Percentiles rank a stretch among this genome's conserved stretches.
Conservation (phyloP, 2,888 invertebrate genomes). For the Apodemia mormo region DNA sequence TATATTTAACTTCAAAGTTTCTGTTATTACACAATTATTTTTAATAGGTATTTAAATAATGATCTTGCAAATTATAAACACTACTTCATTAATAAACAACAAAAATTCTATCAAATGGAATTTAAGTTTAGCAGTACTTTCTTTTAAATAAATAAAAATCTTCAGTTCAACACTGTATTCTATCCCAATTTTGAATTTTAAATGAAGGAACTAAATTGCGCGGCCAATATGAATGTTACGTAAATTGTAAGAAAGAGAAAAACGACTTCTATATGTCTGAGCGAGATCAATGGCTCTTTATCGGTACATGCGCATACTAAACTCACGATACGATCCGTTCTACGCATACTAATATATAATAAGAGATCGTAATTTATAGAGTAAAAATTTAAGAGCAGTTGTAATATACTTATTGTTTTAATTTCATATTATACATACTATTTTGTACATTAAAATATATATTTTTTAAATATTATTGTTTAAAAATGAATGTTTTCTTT, state of each 20-base stretch:
- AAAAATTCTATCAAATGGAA: background rate
- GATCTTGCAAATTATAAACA: background rate
- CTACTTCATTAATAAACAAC: background rate
- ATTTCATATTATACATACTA: background rate
- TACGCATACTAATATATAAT: background rate
- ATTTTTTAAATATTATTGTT: background rate
- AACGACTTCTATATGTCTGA: background rate
- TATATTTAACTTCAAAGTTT: background rate
- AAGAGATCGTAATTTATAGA: background rate
- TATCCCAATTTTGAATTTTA: conserved; percentile 8
- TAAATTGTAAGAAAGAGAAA: conserved; percentile 6
- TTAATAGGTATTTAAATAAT: background rate
- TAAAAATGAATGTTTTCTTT: background rate
- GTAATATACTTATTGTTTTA: background rate
- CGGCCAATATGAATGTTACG: conserved; percentile 1
- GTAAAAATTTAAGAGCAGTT: background rate
- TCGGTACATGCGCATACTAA: conserved; percentile 3
- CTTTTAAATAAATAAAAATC: background rate
- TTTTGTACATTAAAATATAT: background rate
- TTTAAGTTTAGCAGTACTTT: background rate
- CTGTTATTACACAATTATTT: background rate
- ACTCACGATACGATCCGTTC: background rate
- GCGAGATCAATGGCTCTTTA: conserved; percentile 15
- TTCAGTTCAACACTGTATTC: conserved; percentile 3
- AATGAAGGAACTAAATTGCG: conserved; percentile 17